Base-by-base conservation (phyloP, 1,140 invertebrate genomes). In the Ridgeia piscesae region DNA sequence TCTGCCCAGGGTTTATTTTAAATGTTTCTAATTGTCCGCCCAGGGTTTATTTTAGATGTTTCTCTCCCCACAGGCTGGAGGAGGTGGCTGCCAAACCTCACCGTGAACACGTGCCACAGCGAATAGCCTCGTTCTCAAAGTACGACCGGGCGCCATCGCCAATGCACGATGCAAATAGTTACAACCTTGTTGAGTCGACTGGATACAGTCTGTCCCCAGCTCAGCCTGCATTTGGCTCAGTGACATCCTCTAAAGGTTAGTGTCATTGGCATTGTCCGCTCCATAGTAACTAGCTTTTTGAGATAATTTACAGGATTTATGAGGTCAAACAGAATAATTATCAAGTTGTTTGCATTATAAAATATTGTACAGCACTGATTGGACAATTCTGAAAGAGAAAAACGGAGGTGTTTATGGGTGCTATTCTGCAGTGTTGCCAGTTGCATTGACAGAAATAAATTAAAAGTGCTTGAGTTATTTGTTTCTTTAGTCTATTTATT, bases 51-150 rank as follows among this genome's bases (percentile, higher is more conserved):
- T 50, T 50, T 8, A 50, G 48, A 50, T 21, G 58, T 27, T 77
- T 21, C 58, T 6, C 58, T 77, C 2, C 21, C 48, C 58, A 58
- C 95, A 99, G 98, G 96, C 98, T 98, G 96, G 97, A 98, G 94
- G 98, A 99, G 95, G 98, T 98, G 89, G 97, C 97, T 91, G 97
- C 96, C 96, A 97, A 98, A 96, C 98, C 98, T 93, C 98, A 98
- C 96, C 94, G 97, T 95, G 98, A 99, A 96, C 99, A 99, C 96
- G 97, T 98, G 94, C 98, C 98, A 93, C 99, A 99, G 97, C 93
- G 94, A 89, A 94, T 95, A n/a, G 89, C 93, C 21, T 95, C 95
- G 6, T 93, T 94, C 88, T 33, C 77, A 33, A 21, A 34, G 48
- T 92, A 34, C 88, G 91, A 92, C 91, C 33, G 33, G 2, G 34